phyloP scores from a whole-genome alignment of 1,140 invertebrate species.

The Habropoda laboriosa region DNA sequence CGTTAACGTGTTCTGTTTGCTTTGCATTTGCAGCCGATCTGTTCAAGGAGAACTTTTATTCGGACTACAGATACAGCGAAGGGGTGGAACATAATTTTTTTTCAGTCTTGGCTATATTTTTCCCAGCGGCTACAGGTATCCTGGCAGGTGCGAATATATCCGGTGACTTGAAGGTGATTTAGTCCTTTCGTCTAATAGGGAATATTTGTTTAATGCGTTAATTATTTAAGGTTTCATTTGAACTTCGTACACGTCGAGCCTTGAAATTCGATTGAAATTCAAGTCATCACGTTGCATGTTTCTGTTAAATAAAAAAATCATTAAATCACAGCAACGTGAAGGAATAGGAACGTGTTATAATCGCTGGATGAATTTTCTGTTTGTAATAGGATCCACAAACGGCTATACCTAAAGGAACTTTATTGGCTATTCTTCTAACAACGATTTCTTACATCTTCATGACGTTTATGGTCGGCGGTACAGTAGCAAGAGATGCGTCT shows the following conservation, averaged over 20 bases:
- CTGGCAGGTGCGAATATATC: constrained; percentile 97
- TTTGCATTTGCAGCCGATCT: constrained; percentile 85
- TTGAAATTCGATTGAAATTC: too few relatives aligned
- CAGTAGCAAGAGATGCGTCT: constrained; percentile 89
- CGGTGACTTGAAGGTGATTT: constrained; percentile 91
- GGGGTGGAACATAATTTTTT: constrained; percentile 92
- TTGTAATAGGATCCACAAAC: constrained; percentile 91
- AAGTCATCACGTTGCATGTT: background rate
- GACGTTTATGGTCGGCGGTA: constrained; percentile 89
- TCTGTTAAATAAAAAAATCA: too few relatives aligned
- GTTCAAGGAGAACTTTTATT: constrained; percentile 87
- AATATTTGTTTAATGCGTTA: constrained; percentile 15
- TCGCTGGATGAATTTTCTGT: background rate
- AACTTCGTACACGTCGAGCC: too few relatives aligned
- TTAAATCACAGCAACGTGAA: background rate
- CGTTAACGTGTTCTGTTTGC: background rate
- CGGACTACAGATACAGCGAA: constrained; percentile 88
- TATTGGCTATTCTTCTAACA: constrained; percentile 93
- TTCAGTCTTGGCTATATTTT: constrained; percentile 97
- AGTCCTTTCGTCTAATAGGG: constrained; percentile 48
- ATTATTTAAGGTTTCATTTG: background rate
- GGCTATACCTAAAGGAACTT: constrained; percentile 95
- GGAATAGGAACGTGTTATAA: background rate
- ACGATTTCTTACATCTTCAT: constrained; percentile 92
- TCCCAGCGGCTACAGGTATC: constrained; percentile 98